Base-by-base conservation (phyloP, 2,113 vertebrate genomes). In the Notechis scutatus region DNA sequence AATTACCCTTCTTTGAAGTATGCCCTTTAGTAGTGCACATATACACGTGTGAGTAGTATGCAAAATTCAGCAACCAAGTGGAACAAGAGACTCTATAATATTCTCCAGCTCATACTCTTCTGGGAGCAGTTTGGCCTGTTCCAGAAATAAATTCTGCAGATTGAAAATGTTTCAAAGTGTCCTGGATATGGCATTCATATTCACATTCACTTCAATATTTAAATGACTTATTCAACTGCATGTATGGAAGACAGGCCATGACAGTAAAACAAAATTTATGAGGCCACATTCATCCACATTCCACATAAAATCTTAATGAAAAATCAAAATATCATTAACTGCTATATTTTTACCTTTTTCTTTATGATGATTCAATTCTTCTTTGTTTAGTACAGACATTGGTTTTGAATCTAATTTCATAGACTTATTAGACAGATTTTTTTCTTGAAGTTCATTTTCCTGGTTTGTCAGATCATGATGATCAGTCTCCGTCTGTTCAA, bases 331-430 rank as follows among this genome's bases (percentile, higher is more conserved):
- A 12, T 89, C 59, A 94, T 50, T 7, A 14, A 15, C 1, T 95
- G n/a, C 47, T 56, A 55, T 18, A 86, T 8, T 34, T 94, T 95
- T 91, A 97, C 97, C 96, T 94, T 96, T 94, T 91, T 91, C n/a
- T 47, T 89, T 88, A 29, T 18, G 59, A 7, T 5, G 11, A n/a
- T 96, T 97, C 59, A 92, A 21, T 39, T 93, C 88, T 69, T 87
- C 24, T 88, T 0, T 74, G 9, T 14, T 94, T 92, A 94, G 85
- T 3, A 93, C 55, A 34, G 95, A 92, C 88, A 15, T 88, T 88
- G 93, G 92, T 1, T 91, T 94, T 94, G 91, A 42, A 54, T 92
- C 93, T 3, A 54, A 5, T 7, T 85, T 85, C 29, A 18, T 52
- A 24, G 47, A 61, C 14, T 56, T 61, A 59, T 21, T 55, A 92